Conservation (phyloP, 2,888 invertebrate species). For the Hyposoter dolosus region DNA sequence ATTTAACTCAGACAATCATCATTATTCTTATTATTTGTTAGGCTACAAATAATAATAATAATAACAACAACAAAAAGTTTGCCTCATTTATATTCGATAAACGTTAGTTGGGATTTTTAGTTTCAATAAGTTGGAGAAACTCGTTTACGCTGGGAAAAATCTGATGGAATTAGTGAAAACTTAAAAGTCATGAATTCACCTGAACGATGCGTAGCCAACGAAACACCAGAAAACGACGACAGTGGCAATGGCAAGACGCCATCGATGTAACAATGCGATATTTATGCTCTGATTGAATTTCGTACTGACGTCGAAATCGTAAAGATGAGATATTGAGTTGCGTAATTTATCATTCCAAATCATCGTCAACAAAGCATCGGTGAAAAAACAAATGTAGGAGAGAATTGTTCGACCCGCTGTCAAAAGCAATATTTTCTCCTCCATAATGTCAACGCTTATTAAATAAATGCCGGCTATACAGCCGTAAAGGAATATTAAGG, state of each 20-base stretch:
- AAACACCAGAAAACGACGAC: constrained; percentile 68
- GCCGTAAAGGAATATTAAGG: constrained; percentile 50
- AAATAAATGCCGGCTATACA: constrained; percentile 62
- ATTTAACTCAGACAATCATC: not conserved
- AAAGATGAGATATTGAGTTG: constrained; percentile 67
- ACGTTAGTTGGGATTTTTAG: no score
- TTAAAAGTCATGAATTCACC: constrained; percentile 54
- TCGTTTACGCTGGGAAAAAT: not conserved
- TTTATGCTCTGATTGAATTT: constrained; percentile 53
- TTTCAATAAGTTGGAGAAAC: not conserved
- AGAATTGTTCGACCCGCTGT: constrained; percentile 67
- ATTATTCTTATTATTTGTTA: not conserved
- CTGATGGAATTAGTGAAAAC: not conserved
- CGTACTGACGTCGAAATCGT: constrained; percentile 71
- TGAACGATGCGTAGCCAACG: constrained; percentile 72
- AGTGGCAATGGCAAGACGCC: constrained; percentile 44
- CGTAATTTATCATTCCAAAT: constrained; percentile 71
- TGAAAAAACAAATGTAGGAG: constrained; percentile 68
- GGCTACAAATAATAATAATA: not conserved
- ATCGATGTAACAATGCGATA: constrained; percentile 38
- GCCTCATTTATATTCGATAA: not conserved
- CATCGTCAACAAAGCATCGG: constrained; percentile 68
- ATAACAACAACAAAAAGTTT: not conserved
- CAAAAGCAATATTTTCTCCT: constrained; percentile 65
- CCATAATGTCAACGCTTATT: constrained; percentile 58